Base-by-base conservation (phyloP, 2,888 invertebrate species). In the Limnephilus lunatus region DNA sequence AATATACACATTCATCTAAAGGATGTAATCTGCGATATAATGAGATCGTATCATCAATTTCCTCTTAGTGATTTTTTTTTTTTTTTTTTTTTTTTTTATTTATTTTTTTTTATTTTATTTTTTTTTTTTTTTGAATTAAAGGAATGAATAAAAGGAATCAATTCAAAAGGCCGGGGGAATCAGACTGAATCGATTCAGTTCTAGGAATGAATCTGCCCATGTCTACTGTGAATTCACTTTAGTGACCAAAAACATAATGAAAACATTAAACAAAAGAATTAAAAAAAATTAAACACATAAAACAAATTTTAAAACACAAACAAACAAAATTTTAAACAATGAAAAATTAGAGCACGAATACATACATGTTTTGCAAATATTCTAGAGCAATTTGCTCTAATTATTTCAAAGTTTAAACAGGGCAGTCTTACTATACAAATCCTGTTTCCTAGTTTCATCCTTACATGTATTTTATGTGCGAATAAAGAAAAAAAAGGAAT, bases 231-330 rank as follows among this genome's bases (percentile, higher is more conserved):
- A 83, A 83, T 39, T 39, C 15, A 35, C 35, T 83, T 83, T 19
- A 83, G 82, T 25, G 32, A 83, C 35, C 12, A 83, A 80, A 68
- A 80, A 39, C 87, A 86, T n/a, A 87, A 85, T 7, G 31, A 80
- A 82, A 85, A 86, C 81, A 68, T n/a, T 32, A 85, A 91, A 91
- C 53, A 44, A 53, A 86, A 86, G 15, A 30, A 81, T 19, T 81
- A 85, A 39, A 68, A 30, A 90, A 86, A 48, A 48, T 15, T 25
- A 39, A 85, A 82, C 32, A 82, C 31, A 44, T 44, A 35, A 83
- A 83, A 83, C 3, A 35, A n/a, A 83, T 32, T 68, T 68, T 68
- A 68, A 9, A n/a, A 68, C 7, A 68, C 68, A 68, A 68, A 68
- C 25, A 68, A 68, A 68, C 25, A 25, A 68, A 25, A n/a, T n/a